Base-by-base conservation (phyloP, 2,797 vertebrate species). In the Scleropages formosus region DNA sequence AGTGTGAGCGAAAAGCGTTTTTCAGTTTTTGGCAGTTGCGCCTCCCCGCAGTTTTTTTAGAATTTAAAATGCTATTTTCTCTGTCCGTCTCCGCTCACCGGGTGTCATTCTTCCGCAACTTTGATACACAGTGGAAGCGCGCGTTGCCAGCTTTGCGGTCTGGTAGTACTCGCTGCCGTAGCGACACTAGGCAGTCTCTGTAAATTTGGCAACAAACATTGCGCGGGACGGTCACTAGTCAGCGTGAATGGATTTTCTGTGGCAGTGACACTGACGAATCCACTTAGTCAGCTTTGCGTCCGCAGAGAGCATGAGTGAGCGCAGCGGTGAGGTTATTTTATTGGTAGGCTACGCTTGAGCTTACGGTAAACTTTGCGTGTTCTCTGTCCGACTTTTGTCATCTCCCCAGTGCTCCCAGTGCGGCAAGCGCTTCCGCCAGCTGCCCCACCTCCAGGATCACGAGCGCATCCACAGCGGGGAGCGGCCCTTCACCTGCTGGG, bases 401-500 rank as follows among this genome's bases (percentile, higher is more conserved):
- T 0, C 81, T 47, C 83, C 4, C 70, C 47, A 93, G 92, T 93
- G 92, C 78, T 0, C 84, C 74, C 88, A 88, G 0, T 93, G 92
- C 75, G 88, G 89, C n/a, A 93, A 93, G 80, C 87, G 91, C 39
- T 93, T 95, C 90, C 20, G 93, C 84, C 92, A 93, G 83, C 87
- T 93, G 0, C 92, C 94, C 0, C 92, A 94, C 49, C 88, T 97
- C n/a, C 92, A 95, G 75, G 94, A 94, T 2, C 96, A 98, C 0
- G 94, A 96, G 84, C 92, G 93, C 0, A 90, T 94, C 68, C 95
- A 96, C 31, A 92, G 90, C 0, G 94, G 94, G 0, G 67, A 91
- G 88, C 79, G 93, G 11, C 96, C 95, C 0, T 97, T 96, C 77
- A 92, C 90, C 72, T 98, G 95, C 76, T 94, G 94, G 81, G 93